phyloP scores from a whole-genome alignment of 2,888 invertebrate genomes.

The Epirrhoe alternata region DNA sequence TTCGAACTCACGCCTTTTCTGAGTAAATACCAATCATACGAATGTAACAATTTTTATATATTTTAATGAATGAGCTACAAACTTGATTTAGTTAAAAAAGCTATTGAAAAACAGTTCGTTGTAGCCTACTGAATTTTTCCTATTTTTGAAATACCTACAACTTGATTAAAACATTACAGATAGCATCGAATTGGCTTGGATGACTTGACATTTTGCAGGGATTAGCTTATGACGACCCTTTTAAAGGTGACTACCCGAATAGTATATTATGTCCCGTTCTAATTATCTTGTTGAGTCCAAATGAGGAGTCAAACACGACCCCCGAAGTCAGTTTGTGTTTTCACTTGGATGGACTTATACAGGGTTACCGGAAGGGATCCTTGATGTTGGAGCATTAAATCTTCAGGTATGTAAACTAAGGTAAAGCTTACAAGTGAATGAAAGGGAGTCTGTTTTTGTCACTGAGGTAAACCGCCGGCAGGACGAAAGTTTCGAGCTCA shows the following conservation, averaged over 20 bases:
- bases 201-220: neutral
- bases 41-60: too few relatives aligned
- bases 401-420: constrained; percentile 43
- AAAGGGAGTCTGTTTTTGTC: constrained; percentile 34
- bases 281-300: constrained; percentile 63
- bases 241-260: constrained; percentile 3
- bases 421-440: constrained; percentile 35
- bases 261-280: constrained; percentile 27
- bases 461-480: constrained; percentile 29
- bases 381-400: constrained; percentile 41
- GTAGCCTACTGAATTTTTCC: too few relatives aligned
- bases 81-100: too few relatives aligned
- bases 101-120: too few relatives aligned
- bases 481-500: neutral
- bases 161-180: too few relatives aligned
- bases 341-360: constrained; percentile 56
- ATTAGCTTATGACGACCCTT: neutral
- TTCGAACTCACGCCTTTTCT: constrained; percentile 31
- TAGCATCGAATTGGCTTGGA: neutral
- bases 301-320: constrained; percentile 64
- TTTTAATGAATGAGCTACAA: too few relatives aligned
- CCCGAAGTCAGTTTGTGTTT: constrained; percentile 58
- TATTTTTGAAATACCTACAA: too few relatives aligned
- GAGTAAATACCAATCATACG: too few relatives aligned
- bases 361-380: constrained; percentile 49